These are phyloP conservation scores for Zeuzera pyrina DNA, from an alignment of 2,888 invertebrate genomes.

Conservation along the genomic window DNA sequence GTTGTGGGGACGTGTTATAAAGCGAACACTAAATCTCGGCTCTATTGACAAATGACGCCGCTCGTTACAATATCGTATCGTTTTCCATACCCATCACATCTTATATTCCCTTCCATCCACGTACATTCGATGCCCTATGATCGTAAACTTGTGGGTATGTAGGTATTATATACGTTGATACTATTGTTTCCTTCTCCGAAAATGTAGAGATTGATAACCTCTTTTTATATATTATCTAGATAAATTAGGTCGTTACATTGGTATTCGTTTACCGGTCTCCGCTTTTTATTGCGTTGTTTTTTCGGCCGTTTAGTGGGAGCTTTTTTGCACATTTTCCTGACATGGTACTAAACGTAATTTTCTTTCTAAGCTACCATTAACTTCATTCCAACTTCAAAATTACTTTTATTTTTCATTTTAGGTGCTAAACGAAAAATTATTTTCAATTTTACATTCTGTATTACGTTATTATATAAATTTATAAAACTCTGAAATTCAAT, in stretches of 20 bases:
- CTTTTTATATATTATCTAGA: constrained; percentile 20
- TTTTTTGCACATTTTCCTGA: constrained; percentile 7
- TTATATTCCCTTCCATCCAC: constrained; percentile 37
- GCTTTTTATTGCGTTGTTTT: constrained; percentile 4
- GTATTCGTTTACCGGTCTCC: constrained; percentile 16
- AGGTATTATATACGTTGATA: no score
- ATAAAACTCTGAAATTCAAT: no score
- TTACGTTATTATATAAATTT: no score
- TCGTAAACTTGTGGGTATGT: constrained; percentile 33
- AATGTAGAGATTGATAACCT: constrained; percentile 21
- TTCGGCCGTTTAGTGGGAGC: constrained; percentile 2
- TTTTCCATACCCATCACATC: constrained; percentile 37
- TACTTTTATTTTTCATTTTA: no score
- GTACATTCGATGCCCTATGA: constrained; percentile 30
- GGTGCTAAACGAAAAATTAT: no score
- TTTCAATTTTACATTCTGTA: no score
- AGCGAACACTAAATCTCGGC: constrained; percentile 42
- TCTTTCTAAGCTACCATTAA: no score
- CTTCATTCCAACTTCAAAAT: no score
- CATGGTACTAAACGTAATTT: neutral
- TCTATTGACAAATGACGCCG: constrained; percentile 51
- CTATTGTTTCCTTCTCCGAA: constrained; percentile 23
- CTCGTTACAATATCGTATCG: constrained; percentile 50
- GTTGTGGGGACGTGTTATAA: constrained; percentile 28
- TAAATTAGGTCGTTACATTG: constrained; percentile 21